Evolutionary conservation across 1,140 invertebrate genomes (phyloP).

Genomic region (Papilio dardanus): DNA sequence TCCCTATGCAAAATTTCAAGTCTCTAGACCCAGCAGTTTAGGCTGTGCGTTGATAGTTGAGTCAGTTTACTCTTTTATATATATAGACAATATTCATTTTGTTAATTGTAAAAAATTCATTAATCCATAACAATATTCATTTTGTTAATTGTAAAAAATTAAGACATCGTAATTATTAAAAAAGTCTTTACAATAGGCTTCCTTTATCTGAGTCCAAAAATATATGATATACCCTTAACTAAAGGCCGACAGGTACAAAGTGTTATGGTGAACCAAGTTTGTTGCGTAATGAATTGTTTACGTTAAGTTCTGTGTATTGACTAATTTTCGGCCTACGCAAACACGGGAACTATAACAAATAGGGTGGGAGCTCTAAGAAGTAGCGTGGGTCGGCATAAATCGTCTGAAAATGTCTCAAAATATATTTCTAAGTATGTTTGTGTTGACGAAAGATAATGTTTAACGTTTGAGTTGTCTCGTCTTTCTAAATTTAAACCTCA

Average conservation of each 20-base stretch:
- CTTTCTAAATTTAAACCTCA: neutral
- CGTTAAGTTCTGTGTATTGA: conserved; percentile 20
- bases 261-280: conserved; percentile 3
- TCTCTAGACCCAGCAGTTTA: too few relatives aligned
- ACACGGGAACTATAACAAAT: conserved; percentile 25
- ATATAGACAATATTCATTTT: too few relatives aligned
- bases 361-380: neutral
- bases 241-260: neutral
- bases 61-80: too few relatives aligned
- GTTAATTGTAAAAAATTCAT: neutral
- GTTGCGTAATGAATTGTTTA: conserved; percentile 21
- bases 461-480: neutral
- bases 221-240: neutral
- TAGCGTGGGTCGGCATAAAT: conserved; percentile 13
- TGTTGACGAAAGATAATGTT: neutral
- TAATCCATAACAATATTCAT: too few relatives aligned
- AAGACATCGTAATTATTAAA: neutral
- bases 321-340: conserved; percentile 37
- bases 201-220: neutral
- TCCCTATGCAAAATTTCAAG: too few relatives aligned
- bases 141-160: too few relatives aligned
- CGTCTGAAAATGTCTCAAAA: neutral
- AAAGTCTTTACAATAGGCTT: neutral
- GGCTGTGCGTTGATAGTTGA: too few relatives aligned
- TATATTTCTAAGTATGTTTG: conserved; percentile 13